Evolutionary conservation across 2,888 invertebrate species (phyloP), one percentile per base, ranked within the genome.

Genomic region (Notodonta dromedarius): DNA sequence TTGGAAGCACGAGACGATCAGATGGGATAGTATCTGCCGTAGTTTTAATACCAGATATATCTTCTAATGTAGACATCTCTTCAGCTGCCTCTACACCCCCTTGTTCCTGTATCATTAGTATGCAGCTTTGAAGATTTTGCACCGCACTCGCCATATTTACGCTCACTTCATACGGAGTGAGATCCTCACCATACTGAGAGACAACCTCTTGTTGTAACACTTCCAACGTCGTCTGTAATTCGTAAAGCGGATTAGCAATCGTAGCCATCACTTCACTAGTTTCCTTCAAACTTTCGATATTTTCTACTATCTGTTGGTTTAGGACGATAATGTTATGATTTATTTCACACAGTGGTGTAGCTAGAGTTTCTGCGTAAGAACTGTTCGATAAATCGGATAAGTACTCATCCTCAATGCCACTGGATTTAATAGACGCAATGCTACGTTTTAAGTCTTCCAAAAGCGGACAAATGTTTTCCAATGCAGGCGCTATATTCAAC

Each of bases 21-120:
- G 83, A 82, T 39, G 86, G 84, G 52, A 94, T 73, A n/a, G 90
- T 85, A 42, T 94, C 94, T 5, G 94, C 94, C 48, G 89, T 88
- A 0, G 94, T 94, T 83, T 94, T 94, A 16, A 95, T 88, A 5
- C 91, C 94, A 0, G 95, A 94, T 67, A 95, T 86, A 71, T 95
- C 94, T 69, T 94, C 94, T 58, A 95, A 88, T 8, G 94, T 94
- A 5, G 95, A 94, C 75, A 95, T 85, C 52, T 95, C 94, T 44
- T 90, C 91, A 6, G 85, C 77, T 9, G 84, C 89, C 77, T 95
- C 95, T 48, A 95, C 64, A 63, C 88, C 80, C 67, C 77, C 77
- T 71, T 94, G 91, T 74, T 94, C 92, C 64, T 92, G 87, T 69
- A 94, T 88, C 66, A 93, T 80, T 9, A 94, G 73, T 56, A 94